These are phyloP conservation scores for Eupelmus urozonus DNA, from an alignment of 2,888 invertebrate genomes.

Conservation along the genomic window DNA sequence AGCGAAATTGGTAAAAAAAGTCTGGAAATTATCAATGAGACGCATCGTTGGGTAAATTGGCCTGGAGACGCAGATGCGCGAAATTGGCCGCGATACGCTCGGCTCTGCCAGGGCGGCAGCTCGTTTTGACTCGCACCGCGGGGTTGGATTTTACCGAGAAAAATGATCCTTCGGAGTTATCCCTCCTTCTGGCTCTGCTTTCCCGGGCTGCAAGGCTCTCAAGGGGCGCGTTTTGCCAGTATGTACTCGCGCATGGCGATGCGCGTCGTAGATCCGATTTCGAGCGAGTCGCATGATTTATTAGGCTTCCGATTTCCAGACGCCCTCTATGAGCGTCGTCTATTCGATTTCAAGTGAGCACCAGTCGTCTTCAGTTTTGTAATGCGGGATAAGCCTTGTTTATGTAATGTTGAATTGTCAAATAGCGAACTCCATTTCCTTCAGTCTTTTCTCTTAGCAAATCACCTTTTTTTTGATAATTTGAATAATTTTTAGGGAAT, in stretches of 20 bases:
- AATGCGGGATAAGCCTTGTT: too few species aligned
- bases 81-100: constrained; percentile 1
- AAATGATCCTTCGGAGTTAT: constrained; percentile 44
- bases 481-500: not conserved
- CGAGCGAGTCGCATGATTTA: constrained; percentile 37
- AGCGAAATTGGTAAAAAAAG: too few species aligned
- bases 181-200: constrained; percentile 1
- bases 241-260: not conserved
- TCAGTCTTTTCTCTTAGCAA: too few species aligned
- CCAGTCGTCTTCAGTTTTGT: too few species aligned
- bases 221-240: constrained; percentile 2
- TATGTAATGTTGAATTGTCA: too few species aligned
- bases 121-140: not conserved
- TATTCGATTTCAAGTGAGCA: constrained; percentile 5
- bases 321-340: not conserved
- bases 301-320: constrained; percentile 37
- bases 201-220: constrained; percentile 33
- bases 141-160: constrained; percentile 56
- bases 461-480: too few species aligned
- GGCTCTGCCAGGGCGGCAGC: not conserved
- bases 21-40: too few species aligned
- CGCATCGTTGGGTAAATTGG: constrained; percentile 3
- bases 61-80: not conserved
- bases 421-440: too few species aligned
- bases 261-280: constrained; percentile 48